Base-by-base conservation (phyloP, 2,797 vertebrate species). In the Cirrhinus molitorella region DNA sequence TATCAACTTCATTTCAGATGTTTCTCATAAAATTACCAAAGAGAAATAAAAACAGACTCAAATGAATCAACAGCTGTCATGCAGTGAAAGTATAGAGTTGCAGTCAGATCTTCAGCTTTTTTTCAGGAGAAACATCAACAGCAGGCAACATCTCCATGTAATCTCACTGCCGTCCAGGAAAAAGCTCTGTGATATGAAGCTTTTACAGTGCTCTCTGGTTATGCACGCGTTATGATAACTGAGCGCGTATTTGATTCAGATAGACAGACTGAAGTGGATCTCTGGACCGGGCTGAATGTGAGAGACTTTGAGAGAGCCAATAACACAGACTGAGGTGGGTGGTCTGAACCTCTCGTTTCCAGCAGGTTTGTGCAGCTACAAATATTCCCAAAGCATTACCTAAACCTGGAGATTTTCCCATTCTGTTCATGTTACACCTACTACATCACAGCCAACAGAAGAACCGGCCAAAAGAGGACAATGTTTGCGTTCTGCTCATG, bases 311-410 rank as follows among this genome's bases (percentile, higher is more conserved):
- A 67, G 28, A 66, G 25, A 79, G 31, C 25, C 45, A 53, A 37
- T 51, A 51, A 61, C 57, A 71, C 67, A 71, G 53, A 47, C 68
- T 70, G 72, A 49, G 14, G 59, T 17, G 59, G 12, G 12, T 59
- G 23, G 25, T 61, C 25, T 16, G 25, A 61, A 61, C 59, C 59
- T 21, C 63, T 70, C n/a, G 5, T 10, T 47, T 45, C 17, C 40
- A 57, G 28, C 65, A 31, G 63, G 31, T 31, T 81, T 49, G 43
- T 40, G 45, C 31, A 65, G 45, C 66, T 78, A 72, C 23, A 61
- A 28, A 85, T 51, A 65, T 70, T 81, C 34, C 43, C 55, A 78
- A 68, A 71, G 59, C 43, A 85, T 61, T 80, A 23, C 65, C 51
- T 71, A 37, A 76, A 59, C 23, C 16, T 53, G 25, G 19, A 80